A percentile compares a stretch with the other conserved stretches of the same genome.
Conservation (phyloP, 92 coral and sea anemone genomes). For the Heliopora coerulea region DNA sequence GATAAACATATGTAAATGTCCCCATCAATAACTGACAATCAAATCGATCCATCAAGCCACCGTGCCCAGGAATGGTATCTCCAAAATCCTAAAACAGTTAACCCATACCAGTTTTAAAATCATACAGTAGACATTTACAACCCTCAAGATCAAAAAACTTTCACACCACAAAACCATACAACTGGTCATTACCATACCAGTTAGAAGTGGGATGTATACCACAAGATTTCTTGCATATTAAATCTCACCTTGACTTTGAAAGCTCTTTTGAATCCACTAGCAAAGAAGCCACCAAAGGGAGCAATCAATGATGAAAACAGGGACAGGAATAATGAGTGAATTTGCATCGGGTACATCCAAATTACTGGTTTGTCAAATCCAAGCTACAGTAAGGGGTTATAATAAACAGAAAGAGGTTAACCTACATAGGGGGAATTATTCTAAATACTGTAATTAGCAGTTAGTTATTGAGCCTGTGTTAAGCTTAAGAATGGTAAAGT, state of each 20-base stretch:
- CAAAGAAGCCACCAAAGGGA: slow-evolving; percentile 99
- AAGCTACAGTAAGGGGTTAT: slow-evolving; percentile 54
- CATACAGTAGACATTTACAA: no score
- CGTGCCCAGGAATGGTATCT: slow-evolving; percentile 97
- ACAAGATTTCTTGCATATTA: no score
- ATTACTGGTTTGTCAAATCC: slow-evolving; percentile 66
- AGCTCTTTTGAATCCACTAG: slow-evolving; percentile 98
- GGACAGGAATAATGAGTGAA: slow-evolving; percentile 77
- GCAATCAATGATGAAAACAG: slow-evolving; percentile 93
- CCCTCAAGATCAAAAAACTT: no score
- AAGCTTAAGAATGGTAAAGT: no score
- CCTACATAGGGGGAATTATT: no score
- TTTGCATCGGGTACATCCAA: slow-evolving; percentile 97
- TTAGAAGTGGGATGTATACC: no score
- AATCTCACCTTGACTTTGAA: slow-evolving; percentile 98
- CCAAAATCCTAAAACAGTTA: slow-evolving; percentile 83
- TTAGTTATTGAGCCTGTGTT: no score
- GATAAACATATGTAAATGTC: slow-evolving; percentile 92
- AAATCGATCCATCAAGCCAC: slow-evolving; percentile 93
- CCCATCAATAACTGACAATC: slow-evolving; percentile 99
- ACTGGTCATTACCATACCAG: no score
- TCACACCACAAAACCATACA: no score
- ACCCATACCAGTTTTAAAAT: no score
- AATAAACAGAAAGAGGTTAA: no score
- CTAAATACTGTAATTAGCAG: no score